These are phyloP conservation scores for Paelopatides confundens DNA, from an alignment of 53 echinoderm and acorn worm species.

Conservation along the genomic window DNA sequence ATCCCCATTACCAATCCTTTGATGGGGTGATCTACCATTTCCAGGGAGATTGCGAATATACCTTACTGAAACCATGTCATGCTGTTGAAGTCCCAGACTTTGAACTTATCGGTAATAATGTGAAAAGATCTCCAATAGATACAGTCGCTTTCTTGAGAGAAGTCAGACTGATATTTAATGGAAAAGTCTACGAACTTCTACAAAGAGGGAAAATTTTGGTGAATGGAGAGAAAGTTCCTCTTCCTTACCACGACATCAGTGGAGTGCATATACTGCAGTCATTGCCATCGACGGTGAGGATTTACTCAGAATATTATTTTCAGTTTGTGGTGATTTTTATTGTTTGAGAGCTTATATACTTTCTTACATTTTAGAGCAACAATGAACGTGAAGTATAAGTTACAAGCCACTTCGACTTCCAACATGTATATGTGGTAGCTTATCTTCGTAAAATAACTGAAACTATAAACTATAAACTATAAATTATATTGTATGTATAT, in stretches of 20 bases:
- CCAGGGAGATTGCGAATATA: constrained; percentile 78
- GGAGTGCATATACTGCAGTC: background rate
- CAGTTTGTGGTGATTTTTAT: too few species aligned
- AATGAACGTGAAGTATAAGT: too few species aligned
- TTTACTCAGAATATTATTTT: too few species aligned
- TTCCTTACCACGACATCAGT: constrained; percentile 25
- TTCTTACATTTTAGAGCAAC: too few species aligned
- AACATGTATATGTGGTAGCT: too few species aligned
- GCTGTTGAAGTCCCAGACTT: constrained; percentile 18
- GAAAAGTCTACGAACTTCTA: constrained; percentile 36
- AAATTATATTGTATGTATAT: too few species aligned
- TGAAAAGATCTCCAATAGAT: constrained; percentile 34
- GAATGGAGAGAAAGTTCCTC: constrained; percentile 54
- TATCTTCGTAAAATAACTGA: too few species aligned
- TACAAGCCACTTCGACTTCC: too few species aligned
- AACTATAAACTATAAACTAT: too few species aligned
- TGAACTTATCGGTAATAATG: constrained; percentile 57
- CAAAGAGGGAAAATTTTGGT: constrained; percentile 25
- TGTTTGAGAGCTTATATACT: too few species aligned
- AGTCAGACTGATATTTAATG: constrained; percentile 34
- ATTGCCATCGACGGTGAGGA: too few species aligned
- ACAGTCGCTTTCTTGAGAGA: constrained; percentile 56
- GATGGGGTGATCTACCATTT: constrained; percentile 63
- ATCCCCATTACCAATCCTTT: constrained; percentile 79
- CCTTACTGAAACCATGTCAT: constrained; percentile 51